These are phyloP conservation scores for Stenoptilia bipunctidactyla DNA, from an alignment of 2,888 invertebrate species.

Conservation along the genomic window DNA sequence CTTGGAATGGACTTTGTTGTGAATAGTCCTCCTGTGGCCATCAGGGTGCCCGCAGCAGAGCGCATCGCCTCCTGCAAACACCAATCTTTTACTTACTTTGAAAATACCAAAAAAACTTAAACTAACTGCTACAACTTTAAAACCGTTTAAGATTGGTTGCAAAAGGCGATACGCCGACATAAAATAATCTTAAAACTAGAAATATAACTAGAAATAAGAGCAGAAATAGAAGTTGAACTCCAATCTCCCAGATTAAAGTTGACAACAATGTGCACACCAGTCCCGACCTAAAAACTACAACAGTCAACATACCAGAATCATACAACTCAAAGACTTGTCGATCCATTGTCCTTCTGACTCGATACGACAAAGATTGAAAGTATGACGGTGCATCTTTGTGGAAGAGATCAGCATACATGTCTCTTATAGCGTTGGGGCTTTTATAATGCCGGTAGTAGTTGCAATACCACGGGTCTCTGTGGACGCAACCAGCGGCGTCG, in stretches of 20 bases:
- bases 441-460: slow-evolving; percentile 34
- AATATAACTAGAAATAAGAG: neutral
- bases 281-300: neutral
- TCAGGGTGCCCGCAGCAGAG: slow-evolving; percentile 34
- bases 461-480: slow-evolving; percentile 35
- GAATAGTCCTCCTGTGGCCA: slow-evolving; percentile 47
- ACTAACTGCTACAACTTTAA: neutral
- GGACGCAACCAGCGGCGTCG: slow-evolving; percentile 26
- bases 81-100: slow-evolving; percentile 34
- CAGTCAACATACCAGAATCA: neutral
- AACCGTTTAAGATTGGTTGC: slow-evolving; percentile 29
- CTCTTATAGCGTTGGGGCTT: slow-evolving; percentile 17
- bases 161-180: slow-evolving; percentile 24
- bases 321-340: slow-evolving; percentile 8
- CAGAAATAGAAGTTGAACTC: neutral
- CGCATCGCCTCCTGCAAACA: slow-evolving; percentile 59
- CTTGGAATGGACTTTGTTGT: slow-evolving; percentile 37
- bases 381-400: slow-evolving; percentile 42
- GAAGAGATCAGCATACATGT: slow-evolving; percentile 29
- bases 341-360: slow-evolving; percentile 52
- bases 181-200: slow-evolving; percentile 2
- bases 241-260: neutral
- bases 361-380: slow-evolving; percentile 40
- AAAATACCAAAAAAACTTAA: slow-evolving; percentile 12
- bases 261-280: neutral